phyloP scores from a whole-genome alignment of 2,797 vertebrate species.

The Chaunax sp. region DNA sequence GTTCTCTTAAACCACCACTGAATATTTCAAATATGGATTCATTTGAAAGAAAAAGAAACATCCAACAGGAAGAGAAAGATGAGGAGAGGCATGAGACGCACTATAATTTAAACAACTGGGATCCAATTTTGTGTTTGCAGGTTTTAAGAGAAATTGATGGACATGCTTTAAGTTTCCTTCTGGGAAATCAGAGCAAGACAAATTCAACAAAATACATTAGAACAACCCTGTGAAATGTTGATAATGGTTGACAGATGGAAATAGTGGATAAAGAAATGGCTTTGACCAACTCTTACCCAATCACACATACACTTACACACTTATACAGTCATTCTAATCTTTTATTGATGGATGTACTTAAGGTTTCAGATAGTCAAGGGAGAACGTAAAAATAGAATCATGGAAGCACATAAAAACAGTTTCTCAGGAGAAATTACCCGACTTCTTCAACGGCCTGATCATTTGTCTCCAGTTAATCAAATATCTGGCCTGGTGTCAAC shows the following conservation, averaged over 20 bases:
- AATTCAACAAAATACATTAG: constrained; percentile 13
- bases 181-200: constrained; percentile 32
- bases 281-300: too few relatives aligned
- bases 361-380: constrained; percentile 6
- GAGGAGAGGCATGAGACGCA: not conserved
- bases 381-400: constrained; percentile 9
- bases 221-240: too few relatives aligned
- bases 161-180: constrained; percentile 23
- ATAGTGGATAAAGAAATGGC: too few relatives aligned
- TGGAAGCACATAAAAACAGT: not conserved
- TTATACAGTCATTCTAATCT: not conserved
- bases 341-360: not conserved
- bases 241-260: too few relatives aligned
- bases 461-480: constrained; percentile 32
- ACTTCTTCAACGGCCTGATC: not conserved
- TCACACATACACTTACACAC: too few relatives aligned
- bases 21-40: constrained; percentile 9
- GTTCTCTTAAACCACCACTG: constrained; percentile 1
- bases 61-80: not conserved
- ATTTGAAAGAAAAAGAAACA: not conserved
- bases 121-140: not conserved
- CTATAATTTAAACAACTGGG: constrained; percentile 5
- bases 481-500: constrained; percentile 25
- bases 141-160: constrained; percentile 38
- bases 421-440: constrained; percentile 10